Base-by-base conservation (phyloP, 1,140 invertebrate genomes). In the Cherax destructor region DNA sequence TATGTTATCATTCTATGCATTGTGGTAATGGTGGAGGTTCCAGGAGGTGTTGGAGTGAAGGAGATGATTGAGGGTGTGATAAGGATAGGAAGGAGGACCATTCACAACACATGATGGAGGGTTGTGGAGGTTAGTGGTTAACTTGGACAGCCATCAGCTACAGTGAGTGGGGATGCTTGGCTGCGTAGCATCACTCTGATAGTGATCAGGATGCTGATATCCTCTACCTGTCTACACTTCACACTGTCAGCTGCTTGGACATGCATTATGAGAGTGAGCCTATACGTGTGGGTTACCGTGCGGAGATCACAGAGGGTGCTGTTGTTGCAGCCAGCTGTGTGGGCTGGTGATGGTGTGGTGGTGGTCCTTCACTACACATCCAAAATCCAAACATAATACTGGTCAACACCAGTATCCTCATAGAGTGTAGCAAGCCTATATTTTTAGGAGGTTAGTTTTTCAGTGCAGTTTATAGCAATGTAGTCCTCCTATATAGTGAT, bases 261-360 rank as follows among this genome's bases (percentile, higher is more conserved):
- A 85, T 85, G 83, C 83, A 85, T 49, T 61, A 49, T 85, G 83
- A 85, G 65, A 85, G 83, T 84, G 83, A 84, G 83, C 47, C 83
- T 84, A 85, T 49, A 50, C 74, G 65, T 85, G 83, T 69, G 79
- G 83, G 83, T 61, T 85, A 85, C 83, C 65, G 83, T 74, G 65
- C 65, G 61, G 49, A 72, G 30, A 74, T 50, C 61, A 72, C 61
- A 85, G 83, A 50, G 30, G 65, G 61, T 74, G 65, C 41, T 85
- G 83, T 49, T 84, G 83, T 13, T 72, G 83, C 24, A 16, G 47
- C 41, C 69, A 49, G 59, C 49, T 49, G 47, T 74, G 83, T 47
- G 65, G 65, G 41, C 16, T 74, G 50, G 21, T 79, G 77, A 10
- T 81, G 79, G 21, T 81, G 47, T 52, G 79, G 41, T 85, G 83